Evolutionary conservation across 2,888 invertebrate genomes (phyloP), one percentile per base, ranked within the genome.

Genomic region (Apantesis nais): DNA sequence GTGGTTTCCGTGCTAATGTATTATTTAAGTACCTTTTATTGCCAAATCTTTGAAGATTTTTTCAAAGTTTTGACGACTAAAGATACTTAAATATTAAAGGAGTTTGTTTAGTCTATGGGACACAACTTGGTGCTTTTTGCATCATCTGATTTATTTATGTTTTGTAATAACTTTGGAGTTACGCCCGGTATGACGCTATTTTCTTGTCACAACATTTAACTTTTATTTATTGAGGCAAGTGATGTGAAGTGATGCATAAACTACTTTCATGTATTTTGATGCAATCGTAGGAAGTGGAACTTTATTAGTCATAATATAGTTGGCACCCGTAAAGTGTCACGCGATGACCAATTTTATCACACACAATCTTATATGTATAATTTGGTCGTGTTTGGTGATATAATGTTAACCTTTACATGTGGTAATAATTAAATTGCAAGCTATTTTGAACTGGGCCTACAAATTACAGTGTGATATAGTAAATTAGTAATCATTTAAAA

Each of bases 181-280:
- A 37, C 41, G 41, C 22, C 60, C 9, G 67, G 11, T 67, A 41
- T 66, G 12, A 48, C 61, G 64, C 68, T 64, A 60, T 69, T 67
- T 69, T 67, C 62, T 74, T 73, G 82, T 81, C 82, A 79, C 79
- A 79, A 79, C 37, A 22, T 58, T 67, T 74, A 72, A 22, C 58
- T 66, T 70, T 69, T 65, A 52, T 70, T 62, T 64, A 67, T 71
- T 62, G 25, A 55, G 1, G 12, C 19, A 62, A 22, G 11, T n/a
- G 41, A n/a, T 70, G 66, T 66, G 39, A 29, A 37, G 39, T 62
- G 69, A 66, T 70, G 70, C 70, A 39, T 66, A 37, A 61, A 61
- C 39, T 41, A 44, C 34, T 66, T 66, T 70, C 55, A 34, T 62
- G 52, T n/a, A 70, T 52, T 66, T 55, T 39, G 41, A 62, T 70